These are phyloP conservation scores for Ovibos moschatus DNA, from an alignment of 2,113 vertebrate genomes.

Conservation along the genomic window DNA sequence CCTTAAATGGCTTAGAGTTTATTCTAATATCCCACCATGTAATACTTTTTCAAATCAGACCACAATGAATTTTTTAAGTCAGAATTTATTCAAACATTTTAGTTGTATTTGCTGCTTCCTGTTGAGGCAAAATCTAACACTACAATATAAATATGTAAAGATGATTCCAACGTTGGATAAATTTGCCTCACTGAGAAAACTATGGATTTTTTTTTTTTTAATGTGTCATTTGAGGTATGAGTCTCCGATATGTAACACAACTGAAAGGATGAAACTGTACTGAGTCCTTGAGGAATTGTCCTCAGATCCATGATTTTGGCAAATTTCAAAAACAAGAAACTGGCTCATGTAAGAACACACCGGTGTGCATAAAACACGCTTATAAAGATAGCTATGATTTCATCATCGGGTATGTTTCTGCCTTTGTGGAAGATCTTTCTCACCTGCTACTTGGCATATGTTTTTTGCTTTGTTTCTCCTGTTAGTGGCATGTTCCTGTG, in stretches of 20 bases:
- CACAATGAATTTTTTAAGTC: background rate
- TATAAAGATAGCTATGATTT: background rate
- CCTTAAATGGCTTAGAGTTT: background rate
- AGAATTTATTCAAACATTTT: conserved; percentile 8
- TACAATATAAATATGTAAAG: background rate
- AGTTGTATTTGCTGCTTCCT: background rate
- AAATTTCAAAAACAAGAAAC: background rate
- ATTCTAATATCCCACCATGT: background rate
- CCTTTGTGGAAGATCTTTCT: background rate
- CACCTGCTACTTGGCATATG: background rate
- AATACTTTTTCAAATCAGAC: conserved; percentile 46
- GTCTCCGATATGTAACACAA: background rate
- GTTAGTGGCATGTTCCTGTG: background rate
- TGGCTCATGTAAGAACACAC: background rate
- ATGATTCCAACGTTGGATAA: background rate
- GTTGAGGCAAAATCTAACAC: background rate
- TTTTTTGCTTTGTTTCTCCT: background rate
- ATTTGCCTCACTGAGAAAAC: background rate
- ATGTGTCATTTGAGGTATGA: background rate
- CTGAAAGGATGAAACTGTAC: background rate
- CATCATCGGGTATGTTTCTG: background rate
- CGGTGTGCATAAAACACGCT: background rate
- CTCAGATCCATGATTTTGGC: background rate
- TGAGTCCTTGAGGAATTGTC: background rate
- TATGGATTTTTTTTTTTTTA: background rate